phyloP scores from a whole-genome alignment of 2,113 vertebrate genomes.

The Chamaetylas fuelleborni region DNA sequence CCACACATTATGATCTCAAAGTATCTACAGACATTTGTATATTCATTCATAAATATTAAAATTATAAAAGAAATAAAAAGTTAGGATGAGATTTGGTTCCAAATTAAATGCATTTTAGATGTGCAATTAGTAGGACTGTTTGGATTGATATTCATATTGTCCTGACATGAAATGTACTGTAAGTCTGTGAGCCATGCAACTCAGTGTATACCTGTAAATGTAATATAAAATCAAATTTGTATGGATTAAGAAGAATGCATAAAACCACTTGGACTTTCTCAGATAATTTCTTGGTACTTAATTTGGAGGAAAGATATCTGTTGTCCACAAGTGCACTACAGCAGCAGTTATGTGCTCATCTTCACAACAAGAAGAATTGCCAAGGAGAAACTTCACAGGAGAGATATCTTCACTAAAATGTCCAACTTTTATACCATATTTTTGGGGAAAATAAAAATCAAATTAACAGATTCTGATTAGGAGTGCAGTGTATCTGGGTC shows the following conservation, averaged over 20 bases:
- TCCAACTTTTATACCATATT: background rate
- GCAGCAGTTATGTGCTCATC: background rate
- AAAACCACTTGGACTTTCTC: constrained; percentile 16
- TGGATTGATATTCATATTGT: constrained; percentile 32
- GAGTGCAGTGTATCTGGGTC: background rate
- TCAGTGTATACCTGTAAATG: constrained; percentile 9
- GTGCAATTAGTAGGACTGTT: background rate
- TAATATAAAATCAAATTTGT: constrained; percentile 41
- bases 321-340: background rate
- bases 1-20: background rate
- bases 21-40: constrained; percentile 27
- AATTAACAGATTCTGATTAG: background rate
- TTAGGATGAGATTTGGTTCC: background rate
- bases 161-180: background rate
- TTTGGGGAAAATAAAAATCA: constrained; percentile 38
- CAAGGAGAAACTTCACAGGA: constrained; percentile 19
- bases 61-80: background rate
- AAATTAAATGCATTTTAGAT: constrained; percentile 16
- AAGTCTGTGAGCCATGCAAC: constrained; percentile 21
- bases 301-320: background rate
- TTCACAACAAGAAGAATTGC: background rate
- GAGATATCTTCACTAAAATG: background rate
- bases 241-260: background rate
- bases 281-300: background rate
- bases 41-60: constrained; percentile 14